Evolutionary conservation across 2,888 invertebrate species (phyloP), one percentile per base, ranked within the genome.

Genomic region (Hedya salicella): DNA sequence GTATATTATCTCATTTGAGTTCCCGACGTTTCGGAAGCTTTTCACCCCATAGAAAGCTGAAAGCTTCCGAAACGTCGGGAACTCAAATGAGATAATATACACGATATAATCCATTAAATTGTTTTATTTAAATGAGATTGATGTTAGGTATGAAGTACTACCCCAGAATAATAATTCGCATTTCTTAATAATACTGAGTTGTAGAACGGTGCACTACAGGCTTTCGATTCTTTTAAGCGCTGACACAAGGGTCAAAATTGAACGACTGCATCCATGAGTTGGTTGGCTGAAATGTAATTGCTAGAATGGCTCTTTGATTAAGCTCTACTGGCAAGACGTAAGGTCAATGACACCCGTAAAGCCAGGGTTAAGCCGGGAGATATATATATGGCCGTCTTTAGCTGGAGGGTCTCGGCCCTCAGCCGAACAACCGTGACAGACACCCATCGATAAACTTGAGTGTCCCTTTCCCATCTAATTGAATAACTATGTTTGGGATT

Each of bases 361-460:
- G 66, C 61, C 66, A 66, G 61, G 65, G 61, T 32, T 61, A 61
- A 66, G 66, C 61, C 54, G 53, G 54, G 40, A 48, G 53, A 61
- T 66, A 66, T 66, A 66, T 66, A 66, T 66, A 66, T 66, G 66
- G 60, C 60, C 21, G 61, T 66, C 66, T 66, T 66, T 66, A 66
- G 42, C 60, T 54, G 14, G 30, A 53, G 65, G 54, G 54, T 60
- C 39, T 39, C 44, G 52, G 60, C 61, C 53, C 60, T 66, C 48
- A 25, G 49, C 16, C 53, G 48, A 65, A 53, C 54, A 54, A 53
- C 48, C 54, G 66, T 53, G 48, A 60, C 65, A 54, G 59, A 52
- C 61, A 53, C 30, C 54, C 66, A 48, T 66, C 66, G 60, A 66
- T 66, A 66, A 66, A 61, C 53, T 49, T 21, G 54, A 65, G 32